Evolutionary conservation across 2,113 vertebrate species (phyloP), one percentile per base, ranked within the genome.

Genomic region (Circaetus cinerascens): DNA sequence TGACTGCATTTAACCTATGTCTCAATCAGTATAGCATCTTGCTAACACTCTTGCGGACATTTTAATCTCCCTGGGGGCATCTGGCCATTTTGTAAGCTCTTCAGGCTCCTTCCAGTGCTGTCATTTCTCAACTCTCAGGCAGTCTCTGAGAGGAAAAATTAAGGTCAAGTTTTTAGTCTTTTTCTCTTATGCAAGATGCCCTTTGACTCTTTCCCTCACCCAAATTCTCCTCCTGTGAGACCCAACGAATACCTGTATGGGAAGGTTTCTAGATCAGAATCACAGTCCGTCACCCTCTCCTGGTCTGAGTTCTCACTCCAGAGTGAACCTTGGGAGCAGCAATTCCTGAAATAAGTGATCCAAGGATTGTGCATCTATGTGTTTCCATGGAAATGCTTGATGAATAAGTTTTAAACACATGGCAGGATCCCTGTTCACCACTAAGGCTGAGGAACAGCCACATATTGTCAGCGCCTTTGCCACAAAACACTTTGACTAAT

Each of bases 341-440:
- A 95, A 43, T 73, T 93, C 51, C 77, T 14, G 5, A 95, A 96
- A 88, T 83, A 93, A 96, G 69, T 26, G 86, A 91, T 93, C 73
- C 88, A 80, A 84, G 63, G 64, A 56, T n/a, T 77, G 10, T 82
- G 32, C 74, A 89, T 96, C 88, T 95, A 40, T 87, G 67, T 69
- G 93, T 95, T 96, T 93, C 92, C 93, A 96, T 95, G 94, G 96
- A 93, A 92, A 97, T 91, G 84, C 53, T 72, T 72, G 88, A 82
- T 82, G 89, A 93, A 93, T 68, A 96, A 93, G 66, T 96, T 95
- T 91, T 60, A 76, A 94, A 80, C 88, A 92, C 87, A 89, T 90
- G 85, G 90, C 76, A 96, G 50, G 71, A 94, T 93, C 68, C 56
- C 55, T 93, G 68, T 11, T 79, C 89, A 53, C 72, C 80, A 51